Base-by-base conservation (phyloP, 2,888 invertebrate species). In the Mamestra brassicae region DNA sequence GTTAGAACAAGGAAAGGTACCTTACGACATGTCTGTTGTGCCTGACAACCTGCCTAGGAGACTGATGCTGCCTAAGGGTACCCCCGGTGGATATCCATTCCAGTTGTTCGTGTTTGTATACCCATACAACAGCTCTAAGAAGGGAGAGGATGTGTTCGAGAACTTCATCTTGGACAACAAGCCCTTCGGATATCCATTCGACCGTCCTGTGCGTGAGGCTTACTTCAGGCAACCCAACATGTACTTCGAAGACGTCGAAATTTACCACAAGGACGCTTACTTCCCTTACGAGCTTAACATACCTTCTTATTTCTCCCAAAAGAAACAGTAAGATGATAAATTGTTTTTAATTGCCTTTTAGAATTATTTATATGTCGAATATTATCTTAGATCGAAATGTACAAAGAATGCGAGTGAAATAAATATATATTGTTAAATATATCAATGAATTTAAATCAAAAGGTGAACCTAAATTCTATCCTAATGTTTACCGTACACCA, bases 51-150 rank as follows among this genome's bases (percentile, higher is more conserved):
- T 97, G 94, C 98, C 98, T 4, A 96, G 97, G 76, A 97, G 98
- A 83, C 95, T 98, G 67, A 94, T 98, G 89, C 92, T 98, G 78
- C 98, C 98, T 62, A 98, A 97, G 90, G 98, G 98, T 90, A 97
- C 96, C 86, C 94, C 93, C 61, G 97, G 97, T 81, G 98, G 98
- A 67, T 97, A 97, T 93, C 97, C 97, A 66, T 97, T 97, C 95
- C 97, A 97, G 86, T 88, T 98, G 78, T 97, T 97, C 93, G 97
- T 97, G 68, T 96, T 97, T 65, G 97, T 97, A 36, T 97, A 97
- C 85, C 97, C 97, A 54, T 96, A 95, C 86, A 92, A 94, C 63
- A 93, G 95, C 67, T 91, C 93, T 36, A 91, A 94, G 42, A 95
- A 96, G 66, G 90, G 91, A 36, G 87, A 89, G 47, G 91, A 93